Evolutionary conservation across 2,113 vertebrate species (phyloP).

Genomic region (Crotophaga sulcirostris): DNA sequence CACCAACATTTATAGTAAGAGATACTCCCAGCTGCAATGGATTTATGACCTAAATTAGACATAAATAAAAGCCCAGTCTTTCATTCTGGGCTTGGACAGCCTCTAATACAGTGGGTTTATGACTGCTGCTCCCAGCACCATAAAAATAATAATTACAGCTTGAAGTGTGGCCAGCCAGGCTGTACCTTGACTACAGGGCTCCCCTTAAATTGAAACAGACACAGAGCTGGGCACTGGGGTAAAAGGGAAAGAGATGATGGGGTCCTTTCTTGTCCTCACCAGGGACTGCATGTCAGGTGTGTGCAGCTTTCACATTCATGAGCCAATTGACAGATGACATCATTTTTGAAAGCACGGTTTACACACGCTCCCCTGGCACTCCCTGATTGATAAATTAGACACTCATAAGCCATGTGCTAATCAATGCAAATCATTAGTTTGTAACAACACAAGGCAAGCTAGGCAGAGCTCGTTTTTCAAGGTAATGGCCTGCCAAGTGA

Average conservation of each 20-base stretch:
- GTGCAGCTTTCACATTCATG: background rate
- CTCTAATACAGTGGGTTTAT: background rate
- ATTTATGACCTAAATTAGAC: background rate
- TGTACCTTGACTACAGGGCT: background rate
- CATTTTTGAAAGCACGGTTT: slow-evolving; percentile 59
- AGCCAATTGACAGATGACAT: slow-evolving; percentile 67
- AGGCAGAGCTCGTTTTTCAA: slow-evolving; percentile 70
- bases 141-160: background rate
- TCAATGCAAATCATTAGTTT: slow-evolving; percentile 74
- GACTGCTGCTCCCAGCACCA: background rate
- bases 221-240: background rate
- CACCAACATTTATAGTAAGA: background rate
- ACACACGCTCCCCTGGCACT: slow-evolving; percentile 42
- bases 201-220: background rate
- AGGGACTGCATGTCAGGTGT: background rate
- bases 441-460: slow-evolving; percentile 66
- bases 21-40: background rate
- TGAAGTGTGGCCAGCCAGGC: background rate
- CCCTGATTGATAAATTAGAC: slow-evolving; percentile 74
- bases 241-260: background rate
- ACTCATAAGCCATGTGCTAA: slow-evolving; percentile 61
- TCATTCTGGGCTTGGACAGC: background rate
- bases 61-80: background rate
- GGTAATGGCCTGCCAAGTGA: slow-evolving; percentile 68
- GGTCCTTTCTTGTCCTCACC: background rate